phyloP scores from a whole-genome alignment of 2,888 invertebrate species.

The Keiferia lycopersicella region DNA sequence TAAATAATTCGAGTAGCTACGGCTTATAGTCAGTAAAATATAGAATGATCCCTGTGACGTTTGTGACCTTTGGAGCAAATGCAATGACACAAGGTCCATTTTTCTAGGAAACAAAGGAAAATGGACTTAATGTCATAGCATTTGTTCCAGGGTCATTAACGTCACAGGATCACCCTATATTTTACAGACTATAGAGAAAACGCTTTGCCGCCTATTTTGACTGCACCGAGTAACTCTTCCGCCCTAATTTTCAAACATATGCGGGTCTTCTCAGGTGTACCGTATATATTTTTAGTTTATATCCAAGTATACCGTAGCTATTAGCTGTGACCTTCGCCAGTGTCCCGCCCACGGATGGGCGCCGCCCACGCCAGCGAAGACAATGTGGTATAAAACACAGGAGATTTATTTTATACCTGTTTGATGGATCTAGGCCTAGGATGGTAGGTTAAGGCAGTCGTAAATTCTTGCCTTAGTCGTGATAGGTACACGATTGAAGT shows the following conservation, averaged over 20 bases:
- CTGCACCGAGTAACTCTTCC: neutral
- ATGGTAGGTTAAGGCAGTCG: neutral
- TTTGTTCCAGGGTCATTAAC: no score
- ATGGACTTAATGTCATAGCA: no score
- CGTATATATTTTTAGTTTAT: neutral
- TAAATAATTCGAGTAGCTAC: no score
- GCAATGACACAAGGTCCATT: no score
- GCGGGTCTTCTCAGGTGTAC: neutral
- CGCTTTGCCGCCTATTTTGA: no score
- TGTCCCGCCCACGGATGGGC: conserved; percentile 58
- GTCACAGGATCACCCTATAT: no score
- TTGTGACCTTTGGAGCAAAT: no score
- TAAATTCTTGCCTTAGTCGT: neutral
- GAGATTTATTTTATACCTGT: conserved; percentile 19
- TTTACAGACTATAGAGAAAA: no score
- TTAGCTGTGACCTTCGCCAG: conserved; percentile 49
- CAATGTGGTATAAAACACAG: conserved; percentile 37
- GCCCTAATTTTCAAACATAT: neutral
- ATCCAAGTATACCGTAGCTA: conserved; percentile 4
- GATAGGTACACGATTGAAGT: neutral
- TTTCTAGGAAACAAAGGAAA: no score
- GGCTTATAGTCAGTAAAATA: no score
- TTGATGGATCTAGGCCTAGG: conserved; percentile 9
- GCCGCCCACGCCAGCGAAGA: conserved; percentile 53
- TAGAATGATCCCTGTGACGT: no score